Evolutionary conservation across 2,888 invertebrate species (phyloP).

Genomic region (Apamea crenata): DNA sequence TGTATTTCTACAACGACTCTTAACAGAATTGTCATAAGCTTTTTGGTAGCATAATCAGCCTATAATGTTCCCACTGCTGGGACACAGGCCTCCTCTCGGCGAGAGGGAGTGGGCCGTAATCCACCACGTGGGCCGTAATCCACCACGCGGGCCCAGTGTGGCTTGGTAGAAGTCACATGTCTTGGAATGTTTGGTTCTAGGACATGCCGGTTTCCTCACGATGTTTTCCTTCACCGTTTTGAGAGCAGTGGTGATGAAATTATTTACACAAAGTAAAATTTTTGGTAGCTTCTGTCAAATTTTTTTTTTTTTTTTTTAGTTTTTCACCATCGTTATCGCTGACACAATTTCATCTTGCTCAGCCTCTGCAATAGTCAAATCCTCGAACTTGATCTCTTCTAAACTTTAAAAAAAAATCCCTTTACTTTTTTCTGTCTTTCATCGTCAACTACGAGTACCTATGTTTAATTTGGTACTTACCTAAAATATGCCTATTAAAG

Average conservation of each 20-base stretch:
- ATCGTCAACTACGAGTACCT: background rate
- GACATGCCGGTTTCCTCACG: too few relatives aligned
- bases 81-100: too few relatives aligned
- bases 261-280: background rate
- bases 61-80: too few relatives aligned
- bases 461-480: conserved; percentile 49
- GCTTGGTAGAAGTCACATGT: too few relatives aligned
- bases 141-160: too few relatives aligned
- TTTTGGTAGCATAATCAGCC: background rate
- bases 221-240: too few relatives aligned
- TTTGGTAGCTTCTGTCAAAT: background rate
- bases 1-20: background rate
- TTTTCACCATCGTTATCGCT: background rate
- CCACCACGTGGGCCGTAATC: too few relatives aligned
- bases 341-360: background rate
- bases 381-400: too few relatives aligned
- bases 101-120: too few relatives aligned
- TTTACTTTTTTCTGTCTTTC: background rate
- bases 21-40: background rate
- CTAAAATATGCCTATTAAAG: conserved; percentile 62
- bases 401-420: background rate
- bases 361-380: background rate
- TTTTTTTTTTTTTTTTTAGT: background rate
- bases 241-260: too few relatives aligned
- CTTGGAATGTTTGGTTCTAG: too few relatives aligned